Evolutionary conservation across 2,888 invertebrate genomes (phyloP).

Genomic region (Beris morrisii): DNA sequence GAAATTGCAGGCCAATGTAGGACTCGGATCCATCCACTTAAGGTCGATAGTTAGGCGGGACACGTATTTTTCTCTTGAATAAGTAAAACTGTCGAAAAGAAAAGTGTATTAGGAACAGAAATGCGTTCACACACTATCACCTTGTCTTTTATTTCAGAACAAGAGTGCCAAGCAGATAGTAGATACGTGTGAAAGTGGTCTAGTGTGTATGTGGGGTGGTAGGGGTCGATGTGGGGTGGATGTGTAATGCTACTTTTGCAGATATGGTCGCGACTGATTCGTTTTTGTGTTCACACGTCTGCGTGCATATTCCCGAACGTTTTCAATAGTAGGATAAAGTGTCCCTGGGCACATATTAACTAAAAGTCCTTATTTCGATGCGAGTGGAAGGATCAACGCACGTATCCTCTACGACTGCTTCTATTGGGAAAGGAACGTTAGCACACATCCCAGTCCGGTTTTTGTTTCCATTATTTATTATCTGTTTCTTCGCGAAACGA

Average conservation of each 20-base stretch:
- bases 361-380: slow-evolving; percentile 26
- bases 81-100: slow-evolving; percentile 35
- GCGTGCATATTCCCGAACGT: slow-evolving; percentile 30
- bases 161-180: too few relatives aligned
- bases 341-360: slow-evolving; percentile 36
- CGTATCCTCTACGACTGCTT: background rate
- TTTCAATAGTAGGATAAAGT: slow-evolving; percentile 33
- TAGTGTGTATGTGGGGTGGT: too few relatives aligned
- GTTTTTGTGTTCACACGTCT: background rate
- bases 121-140: slow-evolving; percentile 33
- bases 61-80: slow-evolving; percentile 36
- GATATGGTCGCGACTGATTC: too few relatives aligned
- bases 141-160: too few relatives aligned
- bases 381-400: slow-evolving; percentile 8
- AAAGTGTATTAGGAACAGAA: slow-evolving; percentile 15
- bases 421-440: slow-evolving; percentile 15
- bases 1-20: slow-evolving; percentile 22
- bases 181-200: too few relatives aligned
- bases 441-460: slow-evolving; percentile 14
- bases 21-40: slow-evolving; percentile 30
- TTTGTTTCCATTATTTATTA: slow-evolving; percentile 24
- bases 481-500: slow-evolving; percentile 19
- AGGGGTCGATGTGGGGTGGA: too few relatives aligned
- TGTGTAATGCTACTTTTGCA: too few relatives aligned
- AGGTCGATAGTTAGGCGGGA: slow-evolving; percentile 35